A percentile compares a stretch with the other conserved stretches of the same genome.
phyloP scores from a whole-genome alignment of 2,113 vertebrate species.

The Centropus unirufus region DNA sequence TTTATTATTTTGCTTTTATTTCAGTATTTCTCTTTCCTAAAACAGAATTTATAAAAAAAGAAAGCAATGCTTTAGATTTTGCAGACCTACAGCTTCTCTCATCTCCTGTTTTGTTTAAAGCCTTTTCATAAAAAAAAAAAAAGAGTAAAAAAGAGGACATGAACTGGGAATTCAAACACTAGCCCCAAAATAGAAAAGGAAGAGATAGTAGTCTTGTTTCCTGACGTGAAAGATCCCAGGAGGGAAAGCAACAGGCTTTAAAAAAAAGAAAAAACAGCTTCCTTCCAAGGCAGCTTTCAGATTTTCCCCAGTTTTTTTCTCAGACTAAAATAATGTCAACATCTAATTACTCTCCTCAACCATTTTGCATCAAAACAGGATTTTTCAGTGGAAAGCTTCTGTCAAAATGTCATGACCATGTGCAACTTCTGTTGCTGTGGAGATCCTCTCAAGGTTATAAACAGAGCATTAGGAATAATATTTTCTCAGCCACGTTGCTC shows the following conservation, averaged over 20 bases:
- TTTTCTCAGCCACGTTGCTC: not conserved
- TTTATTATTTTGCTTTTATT: not conserved
- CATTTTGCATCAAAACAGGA: not conserved
- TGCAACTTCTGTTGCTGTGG: not conserved
- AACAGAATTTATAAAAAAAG: not conserved
- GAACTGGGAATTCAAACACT: not conserved
- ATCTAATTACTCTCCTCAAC: not conserved
- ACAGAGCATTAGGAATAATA: constrained; percentile 17
- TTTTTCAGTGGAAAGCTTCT: constrained; percentile 7
- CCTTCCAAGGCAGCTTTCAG: not conserved
- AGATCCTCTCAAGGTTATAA: constrained; percentile 27
- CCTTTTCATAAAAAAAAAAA: constrained; percentile 8
- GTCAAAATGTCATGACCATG: constrained; percentile 9
- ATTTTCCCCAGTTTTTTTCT: not conserved
- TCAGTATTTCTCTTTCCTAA: not conserved
- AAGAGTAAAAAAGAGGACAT: not conserved
- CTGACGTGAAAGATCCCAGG: not conserved
- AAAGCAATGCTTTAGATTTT: not conserved
- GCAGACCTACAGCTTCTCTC: constrained; percentile 1
- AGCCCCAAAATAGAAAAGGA: constrained; percentile 26
- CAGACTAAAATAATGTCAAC: not conserved
- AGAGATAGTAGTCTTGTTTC: not conserved
- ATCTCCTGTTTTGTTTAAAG: constrained; percentile 26
- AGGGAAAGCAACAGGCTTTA: not conserved
- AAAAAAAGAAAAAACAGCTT: not conserved